A percentile compares a stretch with the other conserved stretches of the same genome.
These are phyloP conservation scores for Cacoxenus indagator DNA, from an alignment of 2,888 invertebrate genomes.

Conservation along the genomic window DNA sequence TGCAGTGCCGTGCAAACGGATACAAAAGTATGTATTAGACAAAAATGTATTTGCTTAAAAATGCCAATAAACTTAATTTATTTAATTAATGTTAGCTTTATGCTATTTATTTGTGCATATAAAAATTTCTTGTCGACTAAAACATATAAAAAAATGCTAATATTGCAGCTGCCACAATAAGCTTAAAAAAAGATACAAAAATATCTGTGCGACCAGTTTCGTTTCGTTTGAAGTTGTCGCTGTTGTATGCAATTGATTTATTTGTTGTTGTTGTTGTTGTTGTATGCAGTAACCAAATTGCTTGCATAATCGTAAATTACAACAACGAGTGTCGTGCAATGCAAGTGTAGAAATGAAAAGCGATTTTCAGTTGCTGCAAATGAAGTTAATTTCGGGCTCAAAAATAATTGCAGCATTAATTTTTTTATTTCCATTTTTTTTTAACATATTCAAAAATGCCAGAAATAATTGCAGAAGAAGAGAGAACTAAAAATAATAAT, in stretches of 20 bases:
- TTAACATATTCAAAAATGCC: slow-evolving; percentile 9
- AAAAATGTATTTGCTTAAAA: neutral
- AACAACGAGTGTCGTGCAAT: slow-evolving; percentile 19
- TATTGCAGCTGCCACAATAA: neutral
- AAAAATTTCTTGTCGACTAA: neutral
- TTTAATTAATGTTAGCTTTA: neutral
- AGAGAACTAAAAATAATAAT: neutral
- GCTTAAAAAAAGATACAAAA: neutral
- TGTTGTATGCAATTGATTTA: neutral
- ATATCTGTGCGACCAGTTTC: neutral
- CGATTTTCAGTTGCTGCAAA: neutral
- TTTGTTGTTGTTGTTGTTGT: neutral
- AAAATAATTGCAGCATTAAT: slow-evolving; percentile 27
- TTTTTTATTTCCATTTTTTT: slow-evolving; percentile 51
- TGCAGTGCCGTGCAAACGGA: neutral
- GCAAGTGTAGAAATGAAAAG: neutral
- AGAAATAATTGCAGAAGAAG: slow-evolving; percentile 13
- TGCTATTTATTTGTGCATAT: neutral
- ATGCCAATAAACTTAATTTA: neutral
- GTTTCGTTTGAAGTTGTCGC: neutral
- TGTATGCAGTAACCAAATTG: slow-evolving; percentile 14
- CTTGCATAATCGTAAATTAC: slow-evolving; percentile 49
- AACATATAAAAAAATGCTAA: neutral
- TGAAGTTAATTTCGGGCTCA: slow-evolving; percentile 26
- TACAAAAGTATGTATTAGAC: neutral